Base-by-base conservation (phyloP, 2,113 vertebrate genomes). In the Choloepus hoffmanni region DNA sequence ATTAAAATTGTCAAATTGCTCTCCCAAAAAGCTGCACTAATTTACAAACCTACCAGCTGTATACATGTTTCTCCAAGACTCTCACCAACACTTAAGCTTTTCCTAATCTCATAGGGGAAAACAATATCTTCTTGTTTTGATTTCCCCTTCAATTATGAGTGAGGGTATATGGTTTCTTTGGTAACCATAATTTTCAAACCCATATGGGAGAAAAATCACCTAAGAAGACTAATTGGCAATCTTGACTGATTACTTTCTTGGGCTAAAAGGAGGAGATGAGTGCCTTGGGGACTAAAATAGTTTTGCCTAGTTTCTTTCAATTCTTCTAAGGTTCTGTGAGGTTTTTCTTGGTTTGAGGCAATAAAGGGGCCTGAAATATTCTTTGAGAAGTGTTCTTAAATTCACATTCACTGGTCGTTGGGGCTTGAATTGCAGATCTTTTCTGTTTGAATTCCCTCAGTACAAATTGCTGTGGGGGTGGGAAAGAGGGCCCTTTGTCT, bases 101-200 rank as follows among this genome's bases (percentile, higher is more conserved):
- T 97, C 62, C 30, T 91, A 43, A n/a, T 85, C 48, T 95, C 85
- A 43, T 55, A n/a, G 63, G 21, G 14, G 73, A 1, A 72, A 55
- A 58, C 45, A 23, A 33, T 92, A 85, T 26, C 13, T 90, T 94
- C 77, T 91, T 90, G 72, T 92, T 94, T 92, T 89, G 55, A 85
- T 89, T 93, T 74, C 43, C 67, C 82, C 60, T 92, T 91, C 40
- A 94, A 2, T 86, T 95, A 65, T 91, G 68, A 1, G 2, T 95
- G 33, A 90, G 62, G 16, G 86, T 96, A 60, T 95, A 36, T 94
- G 74, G 74, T 95, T 92, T 85, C 72, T 97, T 95, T 74, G 89
- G 88, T 85, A 91, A 85, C 50, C 83, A 26, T 43, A 50, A 48
- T 95, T 96, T 95, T 96, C 48, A 84, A 94, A 62, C 53, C 48